A percentile compares a stretch with the other conserved stretches of the same genome.
phyloP scores from a whole-genome alignment of 2,888 invertebrate species.

The Cheilosia impressa region DNA sequence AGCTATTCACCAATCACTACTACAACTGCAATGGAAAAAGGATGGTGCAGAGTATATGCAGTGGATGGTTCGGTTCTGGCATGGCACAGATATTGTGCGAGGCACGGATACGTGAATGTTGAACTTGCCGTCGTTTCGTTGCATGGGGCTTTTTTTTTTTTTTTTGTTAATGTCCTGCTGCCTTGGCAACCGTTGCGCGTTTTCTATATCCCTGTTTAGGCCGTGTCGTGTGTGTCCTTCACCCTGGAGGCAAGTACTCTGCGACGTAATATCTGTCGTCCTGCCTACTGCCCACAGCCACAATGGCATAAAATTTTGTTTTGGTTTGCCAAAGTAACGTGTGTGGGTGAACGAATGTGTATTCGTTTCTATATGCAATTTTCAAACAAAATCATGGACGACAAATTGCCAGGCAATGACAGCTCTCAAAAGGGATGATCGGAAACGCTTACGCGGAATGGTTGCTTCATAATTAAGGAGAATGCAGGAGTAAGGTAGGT shows the following conservation, averaged over 20 bases:
- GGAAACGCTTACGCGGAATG: no score
- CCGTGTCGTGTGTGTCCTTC: constrained; percentile 58
- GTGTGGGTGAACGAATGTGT: neutral
- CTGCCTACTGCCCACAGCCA: neutral
- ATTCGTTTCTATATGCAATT: neutral
- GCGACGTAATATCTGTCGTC: constrained; percentile 16
- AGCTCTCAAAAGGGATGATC: no score
- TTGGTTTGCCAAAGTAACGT: neutral
- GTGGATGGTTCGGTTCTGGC: constrained; percentile 47
- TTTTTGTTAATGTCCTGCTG: constrained; percentile 21
- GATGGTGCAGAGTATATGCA: constrained; percentile 12
- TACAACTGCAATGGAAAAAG: constrained; percentile 14
- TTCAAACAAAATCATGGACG: no score
- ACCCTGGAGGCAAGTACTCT: constrained; percentile 50
- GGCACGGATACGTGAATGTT: constrained; percentile 66
- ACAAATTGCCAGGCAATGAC: no score
- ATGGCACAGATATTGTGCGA: constrained; percentile 73
- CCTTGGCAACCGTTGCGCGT: constrained; percentile 49
- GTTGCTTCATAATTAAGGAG: no score
- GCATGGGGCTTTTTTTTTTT: constrained; percentile 29
- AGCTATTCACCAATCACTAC: constrained; percentile 20
- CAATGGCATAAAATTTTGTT: neutral
- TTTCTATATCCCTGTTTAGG: constrained; percentile 46
- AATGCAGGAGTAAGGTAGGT: no score
- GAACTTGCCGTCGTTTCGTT: constrained; percentile 63